A percentile compares a stretch with the other conserved stretches of the same genome.
These are phyloP conservation scores for Imbricaverruca yamaguchii DNA, from an alignment of 2,888 invertebrate species.

Conservation along the genomic window DNA sequence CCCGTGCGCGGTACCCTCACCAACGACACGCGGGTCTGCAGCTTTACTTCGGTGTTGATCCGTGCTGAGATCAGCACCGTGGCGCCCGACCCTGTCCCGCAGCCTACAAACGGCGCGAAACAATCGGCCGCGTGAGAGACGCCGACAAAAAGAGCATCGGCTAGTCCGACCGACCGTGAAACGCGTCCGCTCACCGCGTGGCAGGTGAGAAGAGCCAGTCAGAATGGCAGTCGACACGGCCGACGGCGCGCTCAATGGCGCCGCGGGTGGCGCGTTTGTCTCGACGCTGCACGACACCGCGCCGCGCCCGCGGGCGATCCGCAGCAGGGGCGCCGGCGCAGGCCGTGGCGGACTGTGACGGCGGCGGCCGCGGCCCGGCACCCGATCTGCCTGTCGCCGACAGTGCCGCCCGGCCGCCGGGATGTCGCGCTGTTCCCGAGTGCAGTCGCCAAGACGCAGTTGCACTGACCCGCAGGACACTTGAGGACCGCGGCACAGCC, in stretches of 20 bases:
- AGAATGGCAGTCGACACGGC: not conserved
- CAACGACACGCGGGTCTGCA: not conserved
- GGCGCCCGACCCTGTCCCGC: not conserved
- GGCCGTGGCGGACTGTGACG: not conserved
- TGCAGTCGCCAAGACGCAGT: conserved; percentile 6
- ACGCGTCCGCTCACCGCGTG: not conserved
- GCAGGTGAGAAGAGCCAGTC: not conserved
- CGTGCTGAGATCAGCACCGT: not conserved
- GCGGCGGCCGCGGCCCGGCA: not conserved
- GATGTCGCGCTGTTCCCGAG: not conserved
- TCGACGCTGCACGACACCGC: not conserved
- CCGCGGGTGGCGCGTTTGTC: not conserved
- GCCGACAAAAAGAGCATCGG: conserved; percentile 2
- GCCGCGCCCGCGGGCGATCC: not conserved
- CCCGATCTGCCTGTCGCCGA: too few relatives aligned
- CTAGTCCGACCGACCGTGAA: not conserved
- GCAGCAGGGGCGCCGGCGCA: not conserved
- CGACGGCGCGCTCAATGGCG: not conserved
- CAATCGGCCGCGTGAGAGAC: not conserved
- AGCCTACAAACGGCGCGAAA: not conserved
- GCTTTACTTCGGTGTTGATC: not conserved
- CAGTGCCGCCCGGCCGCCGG: not conserved
- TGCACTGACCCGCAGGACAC: conserved; percentile 14
- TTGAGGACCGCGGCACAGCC: not conserved
- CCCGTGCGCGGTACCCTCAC: too few relatives aligned